Evolutionary conservation across 2,113 vertebrate genomes (phyloP), one percentile per base, ranked within the genome.

Genomic region (Sceloporus undulatus): DNA sequence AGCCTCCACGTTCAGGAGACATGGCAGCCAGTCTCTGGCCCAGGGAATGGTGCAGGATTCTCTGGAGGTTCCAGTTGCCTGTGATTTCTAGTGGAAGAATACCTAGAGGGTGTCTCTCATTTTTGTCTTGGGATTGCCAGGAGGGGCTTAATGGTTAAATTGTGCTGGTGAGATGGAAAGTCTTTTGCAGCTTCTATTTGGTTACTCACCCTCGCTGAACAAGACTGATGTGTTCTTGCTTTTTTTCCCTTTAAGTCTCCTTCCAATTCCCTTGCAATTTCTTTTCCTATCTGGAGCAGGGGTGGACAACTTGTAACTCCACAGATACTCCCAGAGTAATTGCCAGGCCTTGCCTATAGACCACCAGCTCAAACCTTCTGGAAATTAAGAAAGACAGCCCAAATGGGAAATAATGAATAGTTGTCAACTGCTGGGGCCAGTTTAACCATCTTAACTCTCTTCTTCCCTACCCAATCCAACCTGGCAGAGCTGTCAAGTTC

Each of bases 401-500:
- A 77, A 75, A 48, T 23, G 21, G 75, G 75, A 77, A 48, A 48
- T 38, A 21, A 66, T 75, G n/a, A 38, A 18, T 6, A 71, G 29
- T 74, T 8, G 34, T 38, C 3, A 74, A 56, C 3, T 52, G 13
- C 0, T 86, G 1, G 77, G 71, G 82, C 68, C 34, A 40, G 77
- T 80, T 77, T 56, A 89, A 94, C 62, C 54, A 59, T 88, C 70
- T 38, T 66, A 19, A 11, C 4, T 13, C 3, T 19, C 19, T 25
- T 1, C 1, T 16, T 42, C 0, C 23, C 16, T 25, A 5, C 80
- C 14, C 93, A 88, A 38, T 88, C 16, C 92, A 77, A 88, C 42
- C 89, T 42, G 19, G 34, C 96, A 99, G 99, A 99, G 78, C 71
- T 99, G 88, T 99, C 99, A 14, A 98, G 98, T 74, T 99, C 99